Conservation (phyloP, 2,113 vertebrate genomes). For the Machaerirhynchus nigripectus region DNA sequence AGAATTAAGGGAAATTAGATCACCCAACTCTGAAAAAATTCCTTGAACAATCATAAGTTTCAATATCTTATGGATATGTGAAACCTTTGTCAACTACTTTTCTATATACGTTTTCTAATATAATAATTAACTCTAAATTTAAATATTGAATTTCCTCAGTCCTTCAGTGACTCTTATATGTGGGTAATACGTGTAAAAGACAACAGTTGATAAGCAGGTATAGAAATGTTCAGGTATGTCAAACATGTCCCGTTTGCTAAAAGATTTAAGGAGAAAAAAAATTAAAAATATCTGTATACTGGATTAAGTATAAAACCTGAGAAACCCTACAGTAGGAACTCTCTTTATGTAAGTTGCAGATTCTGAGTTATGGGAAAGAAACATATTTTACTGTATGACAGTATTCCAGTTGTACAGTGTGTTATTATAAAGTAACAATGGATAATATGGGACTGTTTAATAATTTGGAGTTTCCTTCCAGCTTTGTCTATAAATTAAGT, state of each 20-base stretch:
- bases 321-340: not conserved
- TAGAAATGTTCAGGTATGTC: not conserved
- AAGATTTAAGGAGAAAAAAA: not conserved
- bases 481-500: not conserved
- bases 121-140: not conserved
- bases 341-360: not conserved
- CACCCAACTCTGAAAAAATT: not conserved
- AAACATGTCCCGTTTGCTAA: not conserved
- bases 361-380: not conserved
- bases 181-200: fast-evolving
- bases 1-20: not conserved
- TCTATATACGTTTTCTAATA: not conserved
- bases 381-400: not conserved
- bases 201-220: not conserved
- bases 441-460: not conserved
- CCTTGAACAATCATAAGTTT: not conserved
- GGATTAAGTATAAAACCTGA: not conserved
- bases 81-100: not conserved
- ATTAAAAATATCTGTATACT: not conserved
- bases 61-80: not conserved
- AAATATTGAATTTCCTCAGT: not conserved
- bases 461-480: not conserved
- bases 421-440: not conserved
- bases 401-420: not conserved
- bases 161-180: not conserved